phyloP scores from a whole-genome alignment of 2,113 vertebrate genomes.

The Dipodomys ordii region DNA sequence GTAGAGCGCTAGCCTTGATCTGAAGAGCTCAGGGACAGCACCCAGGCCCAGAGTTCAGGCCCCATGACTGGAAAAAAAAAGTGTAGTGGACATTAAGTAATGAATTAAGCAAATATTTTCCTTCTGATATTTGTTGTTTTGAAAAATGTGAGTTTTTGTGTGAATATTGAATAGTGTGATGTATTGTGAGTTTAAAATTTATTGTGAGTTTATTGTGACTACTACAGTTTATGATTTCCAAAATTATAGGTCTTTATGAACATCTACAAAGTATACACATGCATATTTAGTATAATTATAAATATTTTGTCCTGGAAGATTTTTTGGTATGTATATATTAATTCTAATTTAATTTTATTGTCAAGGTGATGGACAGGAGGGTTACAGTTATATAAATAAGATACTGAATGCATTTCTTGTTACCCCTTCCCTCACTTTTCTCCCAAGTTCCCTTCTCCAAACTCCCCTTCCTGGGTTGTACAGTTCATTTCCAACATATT shows the following conservation, averaged over 20 bases:
- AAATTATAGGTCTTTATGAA: not conserved
- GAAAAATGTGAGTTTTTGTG: not conserved
- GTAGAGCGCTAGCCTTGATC: too few species aligned
- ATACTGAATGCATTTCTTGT: too few species aligned
- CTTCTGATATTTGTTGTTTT: not conserved
- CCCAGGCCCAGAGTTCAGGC: too few species aligned
- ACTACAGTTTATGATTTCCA: not conserved
- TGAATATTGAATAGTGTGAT: not conserved
- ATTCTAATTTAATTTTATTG: too few species aligned
- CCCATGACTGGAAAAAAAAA: too few species aligned
- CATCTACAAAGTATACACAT: not conserved
- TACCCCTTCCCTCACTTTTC: too few species aligned
- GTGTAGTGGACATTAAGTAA: not conserved
- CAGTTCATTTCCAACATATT: too few species aligned
- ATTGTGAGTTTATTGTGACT: not conserved
- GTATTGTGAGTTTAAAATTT: conserved; percentile 1
- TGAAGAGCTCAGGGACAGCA: too few species aligned
- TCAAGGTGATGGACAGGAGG: too few species aligned
- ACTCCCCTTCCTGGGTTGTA: too few species aligned
- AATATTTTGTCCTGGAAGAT: not conserved
- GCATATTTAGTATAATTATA: not conserved
- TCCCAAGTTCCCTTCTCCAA: too few species aligned
- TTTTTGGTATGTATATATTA: conserved; percentile 20
- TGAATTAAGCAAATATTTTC: not conserved
- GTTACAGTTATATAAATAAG: too few species aligned